phyloP scores from a whole-genome alignment of 23 tunicate species.

The Diplosoma virens region DNA sequence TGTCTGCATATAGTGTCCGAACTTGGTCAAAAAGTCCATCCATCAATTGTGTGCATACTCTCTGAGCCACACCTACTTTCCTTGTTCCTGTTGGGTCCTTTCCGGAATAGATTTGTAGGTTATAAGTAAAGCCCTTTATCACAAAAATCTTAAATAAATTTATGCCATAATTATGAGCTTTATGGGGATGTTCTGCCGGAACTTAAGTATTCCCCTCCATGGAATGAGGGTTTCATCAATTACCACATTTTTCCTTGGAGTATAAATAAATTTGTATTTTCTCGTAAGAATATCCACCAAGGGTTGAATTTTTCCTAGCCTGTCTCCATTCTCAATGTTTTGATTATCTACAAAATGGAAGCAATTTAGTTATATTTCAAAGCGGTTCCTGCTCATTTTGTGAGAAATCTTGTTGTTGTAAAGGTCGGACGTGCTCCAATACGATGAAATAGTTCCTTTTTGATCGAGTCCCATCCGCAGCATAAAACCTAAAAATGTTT shows the following conservation, averaged over 20 bases:
- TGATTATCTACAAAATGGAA: background rate
- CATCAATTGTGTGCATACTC: background rate
- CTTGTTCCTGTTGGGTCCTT: conserved; percentile 10
- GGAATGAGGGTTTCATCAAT: background rate
- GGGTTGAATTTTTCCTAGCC: conserved; percentile 9
- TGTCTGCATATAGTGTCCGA: background rate
- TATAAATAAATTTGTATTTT: background rate
- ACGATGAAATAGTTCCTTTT: background rate
- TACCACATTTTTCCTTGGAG: background rate
- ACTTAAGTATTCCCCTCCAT: background rate
- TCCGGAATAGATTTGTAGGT: background rate
- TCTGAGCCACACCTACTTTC: background rate
- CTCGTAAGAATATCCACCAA: background rate
- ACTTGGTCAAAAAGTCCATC: background rate
- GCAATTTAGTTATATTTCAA: background rate
- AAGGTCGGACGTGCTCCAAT: background rate
- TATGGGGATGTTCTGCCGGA: background rate
- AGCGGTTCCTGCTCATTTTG: too few species aligned
- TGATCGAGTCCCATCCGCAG: background rate
- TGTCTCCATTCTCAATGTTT: background rate
- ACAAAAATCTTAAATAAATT: background rate
- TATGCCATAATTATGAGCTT: background rate
- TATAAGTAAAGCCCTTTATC: background rate
- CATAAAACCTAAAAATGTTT: background rate
- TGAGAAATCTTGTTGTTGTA: background rate